A percentile compares a stretch with the other conserved stretches of the same genome.
Conservation (phyloP, 2,888 invertebrate genomes). For the Globia sparganii region DNA sequence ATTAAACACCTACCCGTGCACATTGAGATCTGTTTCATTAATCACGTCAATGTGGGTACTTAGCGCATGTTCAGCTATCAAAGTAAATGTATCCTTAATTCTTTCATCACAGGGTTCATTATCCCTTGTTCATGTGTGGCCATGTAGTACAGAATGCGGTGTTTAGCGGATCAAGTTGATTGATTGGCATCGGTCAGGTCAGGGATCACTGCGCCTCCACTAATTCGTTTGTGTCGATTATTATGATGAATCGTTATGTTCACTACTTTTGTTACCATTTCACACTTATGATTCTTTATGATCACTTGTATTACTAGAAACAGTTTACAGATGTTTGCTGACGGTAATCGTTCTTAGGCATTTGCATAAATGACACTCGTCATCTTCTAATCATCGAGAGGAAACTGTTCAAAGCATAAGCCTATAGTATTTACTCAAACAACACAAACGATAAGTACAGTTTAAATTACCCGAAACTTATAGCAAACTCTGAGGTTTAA, state of each 20-base stretch:
- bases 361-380: constrained; percentile 15
- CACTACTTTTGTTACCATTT: constrained; percentile 55
- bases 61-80: constrained; percentile 62
- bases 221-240: constrained; percentile 82
- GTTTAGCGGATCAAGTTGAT: constrained; percentile 85
- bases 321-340: constrained; percentile 4
- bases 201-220: constrained; percentile 82
- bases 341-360: not conserved
- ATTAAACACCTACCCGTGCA: constrained; percentile 83
- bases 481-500: constrained; percentile 57
- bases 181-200: constrained; percentile 84
- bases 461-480: constrained; percentile 62
- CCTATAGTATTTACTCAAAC: constrained; percentile 25
- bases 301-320: constrained; percentile 15
- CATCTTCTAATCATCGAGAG: constrained; percentile 5
- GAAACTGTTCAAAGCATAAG: constrained; percentile 18
- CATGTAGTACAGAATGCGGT: constrained; percentile 75
- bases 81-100: constrained; percentile 68
- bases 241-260: constrained; percentile 76
- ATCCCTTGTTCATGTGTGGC: constrained; percentile 51
- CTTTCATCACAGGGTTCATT: constrained; percentile 62
- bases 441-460: constrained; percentile 48
- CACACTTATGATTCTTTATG: constrained; percentile 24
- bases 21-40: constrained; percentile 81
- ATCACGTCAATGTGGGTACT: constrained; percentile 83